Evolutionary conservation across 2,797 vertebrate genomes (phyloP), one percentile per base, ranked within the genome.

Genomic region (Fundulus diaphanus): DNA sequence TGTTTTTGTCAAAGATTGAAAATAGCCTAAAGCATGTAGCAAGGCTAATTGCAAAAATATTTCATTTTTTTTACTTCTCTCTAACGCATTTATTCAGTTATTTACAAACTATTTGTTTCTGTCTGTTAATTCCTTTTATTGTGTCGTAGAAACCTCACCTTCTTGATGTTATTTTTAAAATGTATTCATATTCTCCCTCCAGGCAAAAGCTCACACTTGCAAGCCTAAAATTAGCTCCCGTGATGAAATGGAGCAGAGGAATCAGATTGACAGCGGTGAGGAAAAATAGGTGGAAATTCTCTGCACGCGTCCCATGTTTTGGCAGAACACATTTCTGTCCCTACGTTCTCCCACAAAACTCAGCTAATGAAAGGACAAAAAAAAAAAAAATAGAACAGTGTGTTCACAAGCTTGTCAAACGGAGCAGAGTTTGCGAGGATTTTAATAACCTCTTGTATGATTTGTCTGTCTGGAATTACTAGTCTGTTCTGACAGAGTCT

Each of bases 351-450:
- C 59, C 56, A 40, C 51, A 71, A 65, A 76, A 56, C 35, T 68
- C 33, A 33, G 33, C 7, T 22, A 27, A 73, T 73, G 56, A 82
- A 82, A 79, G 54, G 29, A 66, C 46, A 81, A 77, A 52, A 59
- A 67, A 42, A 59, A 67, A 42, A 82, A 29, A 37, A 63, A 52
- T 40, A 74, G 49, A 70, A 71, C 16, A 0, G 31, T 65, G 51
- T 35, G 74, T 86, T 90, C 79, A 82, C 84, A 85, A 33, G 27
- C 68, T 77, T 77, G 56, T 67, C 54, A 79, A 82, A 70, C 37
- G 33, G 0, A 71, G 35, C 52, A 68, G 89, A 77, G 61, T 79
- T 57, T 66, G 3, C 18, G 12, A 66, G 86, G 84, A 68, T 85
- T 70, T 40, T 5, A 9, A 87, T 84, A 78, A 44, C 35, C 61